phyloP scores from a whole-genome alignment of 2,888 invertebrate genomes.

The Kuschelorhynchus macadamiae region DNA sequence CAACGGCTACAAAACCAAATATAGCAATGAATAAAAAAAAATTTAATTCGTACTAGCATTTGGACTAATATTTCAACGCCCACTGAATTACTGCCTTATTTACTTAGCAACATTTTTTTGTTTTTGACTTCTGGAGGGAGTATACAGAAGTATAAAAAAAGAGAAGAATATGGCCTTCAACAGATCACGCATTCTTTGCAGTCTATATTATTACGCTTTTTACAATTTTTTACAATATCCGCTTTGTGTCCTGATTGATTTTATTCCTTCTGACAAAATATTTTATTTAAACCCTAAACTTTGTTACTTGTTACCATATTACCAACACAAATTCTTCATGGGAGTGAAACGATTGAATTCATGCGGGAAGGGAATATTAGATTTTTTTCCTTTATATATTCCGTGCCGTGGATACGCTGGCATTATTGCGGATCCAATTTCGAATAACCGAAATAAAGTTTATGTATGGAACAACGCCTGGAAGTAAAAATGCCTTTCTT shows the following conservation, averaged over 20 bases:
- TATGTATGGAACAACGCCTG: too few relatives aligned
- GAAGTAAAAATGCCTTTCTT: too few relatives aligned
- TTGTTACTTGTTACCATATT: conserved; percentile 42
- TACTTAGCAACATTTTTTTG: too few relatives aligned
- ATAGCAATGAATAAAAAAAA: too few relatives aligned
- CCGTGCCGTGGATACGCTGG: background rate
- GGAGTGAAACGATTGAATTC: conserved; percentile 36
- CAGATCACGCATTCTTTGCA: conserved; percentile 48
- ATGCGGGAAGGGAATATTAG: conserved; percentile 17
- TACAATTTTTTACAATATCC: conserved; percentile 45
- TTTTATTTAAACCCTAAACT: conserved; percentile 48
- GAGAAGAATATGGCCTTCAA: too few relatives aligned
- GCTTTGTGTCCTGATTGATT: conserved; percentile 49
- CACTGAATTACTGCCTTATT: too few relatives aligned
- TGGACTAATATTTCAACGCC: too few relatives aligned
- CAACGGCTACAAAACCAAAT: too few relatives aligned
- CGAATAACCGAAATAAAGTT: too few relatives aligned
- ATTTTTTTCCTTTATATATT: conserved; percentile 3
- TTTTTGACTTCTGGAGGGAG: too few relatives aligned
- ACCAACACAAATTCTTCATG: conserved; percentile 42
- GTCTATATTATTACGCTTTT: conserved; percentile 49
- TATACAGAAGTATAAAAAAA: too few relatives aligned
- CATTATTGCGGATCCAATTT: background rate
- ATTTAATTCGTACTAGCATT: too few relatives aligned
- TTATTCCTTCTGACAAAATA: conserved; percentile 51